phyloP scores from a whole-genome alignment of 2,113 vertebrate genomes.

The Aegotheles bennettii region DNA sequence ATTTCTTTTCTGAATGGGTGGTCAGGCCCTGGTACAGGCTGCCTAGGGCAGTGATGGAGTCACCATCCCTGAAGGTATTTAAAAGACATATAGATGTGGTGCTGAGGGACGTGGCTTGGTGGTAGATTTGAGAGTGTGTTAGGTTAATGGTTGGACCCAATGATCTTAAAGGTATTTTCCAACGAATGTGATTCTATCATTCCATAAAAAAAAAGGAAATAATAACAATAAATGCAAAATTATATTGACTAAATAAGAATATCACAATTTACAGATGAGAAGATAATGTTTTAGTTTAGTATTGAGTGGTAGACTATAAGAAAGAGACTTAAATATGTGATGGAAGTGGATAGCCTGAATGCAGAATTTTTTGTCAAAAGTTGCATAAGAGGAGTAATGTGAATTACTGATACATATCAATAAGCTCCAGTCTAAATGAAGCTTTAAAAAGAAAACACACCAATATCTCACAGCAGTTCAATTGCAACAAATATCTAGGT shows the following conservation, averaged over 20 bases:
- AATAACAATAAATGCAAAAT: neutral
- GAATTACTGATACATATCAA: neutral
- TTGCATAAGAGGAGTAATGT: neutral
- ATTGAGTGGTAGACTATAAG: neutral
- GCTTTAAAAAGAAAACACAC: neutral
- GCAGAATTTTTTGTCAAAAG: neutral
- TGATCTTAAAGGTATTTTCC: too few relatives aligned
- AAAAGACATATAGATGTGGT: too few relatives aligned
- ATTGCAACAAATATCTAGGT: neutral
- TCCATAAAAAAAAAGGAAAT: neutral
- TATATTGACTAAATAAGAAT: neutral
- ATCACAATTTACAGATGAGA: neutral
- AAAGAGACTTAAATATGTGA: neutral
- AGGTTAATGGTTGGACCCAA: too few relatives aligned
- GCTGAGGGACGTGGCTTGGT: too few relatives aligned
- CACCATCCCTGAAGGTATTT: too few relatives aligned
- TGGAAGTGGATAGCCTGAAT: neutral
- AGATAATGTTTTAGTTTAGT: neutral
- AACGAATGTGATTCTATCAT: too few relatives aligned
- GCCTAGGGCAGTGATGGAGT: too few relatives aligned
- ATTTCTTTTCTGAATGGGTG: too few relatives aligned
- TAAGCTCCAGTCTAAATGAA: neutral
- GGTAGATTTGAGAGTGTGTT: too few relatives aligned
- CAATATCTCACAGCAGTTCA: neutral
- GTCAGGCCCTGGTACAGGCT: too few relatives aligned